Evolutionary conservation across 2,888 invertebrate genomes (phyloP), one percentile per base, ranked within the genome.

Genomic region (Scotopteryx bipunctaria): DNA sequence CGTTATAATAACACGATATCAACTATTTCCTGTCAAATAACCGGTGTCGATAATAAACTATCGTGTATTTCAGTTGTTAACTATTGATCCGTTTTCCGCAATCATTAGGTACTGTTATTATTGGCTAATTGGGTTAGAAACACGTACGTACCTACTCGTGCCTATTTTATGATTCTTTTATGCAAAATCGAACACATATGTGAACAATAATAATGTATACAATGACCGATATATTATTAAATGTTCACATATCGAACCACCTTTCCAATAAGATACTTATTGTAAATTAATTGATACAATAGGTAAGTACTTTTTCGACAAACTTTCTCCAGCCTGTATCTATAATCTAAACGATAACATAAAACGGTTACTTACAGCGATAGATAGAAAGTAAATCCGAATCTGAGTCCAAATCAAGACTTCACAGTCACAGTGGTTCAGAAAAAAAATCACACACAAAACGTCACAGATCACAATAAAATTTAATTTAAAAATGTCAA

Each of bases 381-480:
- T 89, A 85, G 87, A 87, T 87, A 89, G 89, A 89, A 89, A 89
- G 89, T 89, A 87, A 89, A 89, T 89, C 89, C 89, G 78, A 86
- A 83, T 81, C 71, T 67, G 76, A 82, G 81, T 79, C 76, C 64
- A 71, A 76, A 49, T 76, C 85, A 86, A 84, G 82, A 77, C 73
- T 78, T 70, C 70, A 81, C 81, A 83, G 78, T 81, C 82, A 86
- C 85, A 76, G 68, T 73, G 76, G 75, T 73, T 66, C 63, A 72
- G 67, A 66, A 66, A 67, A 27, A 63, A 71, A 69, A 69, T 61
- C 71, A 68, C 60, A 64, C 66, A 65, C 69, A 65, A 67, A 65
- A 67, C 64, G 69, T 71, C 71, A 71, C 68, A 62, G 69, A 74
- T 71, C 78, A 81, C 75, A 50, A 49, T 45, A 62, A 58, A 66